Conservation (phyloP, 2,113 vertebrate species). For the Rhinoptilus africanus region DNA sequence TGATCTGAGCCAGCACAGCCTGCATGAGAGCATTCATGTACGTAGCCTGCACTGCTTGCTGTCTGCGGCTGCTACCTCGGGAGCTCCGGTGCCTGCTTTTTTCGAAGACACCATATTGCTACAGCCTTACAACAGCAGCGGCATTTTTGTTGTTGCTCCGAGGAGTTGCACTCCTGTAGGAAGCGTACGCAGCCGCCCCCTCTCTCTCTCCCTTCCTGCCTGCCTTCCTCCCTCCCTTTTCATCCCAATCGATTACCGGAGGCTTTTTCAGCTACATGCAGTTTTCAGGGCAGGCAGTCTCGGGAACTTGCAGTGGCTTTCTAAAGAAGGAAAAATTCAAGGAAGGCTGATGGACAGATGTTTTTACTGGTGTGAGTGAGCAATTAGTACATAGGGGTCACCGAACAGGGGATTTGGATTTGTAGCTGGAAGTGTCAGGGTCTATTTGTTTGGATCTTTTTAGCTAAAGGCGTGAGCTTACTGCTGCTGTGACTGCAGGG, state of each 20-base stretch:
- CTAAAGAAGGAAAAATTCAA: constrained; percentile 59
- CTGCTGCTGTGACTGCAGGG: constrained; percentile 53
- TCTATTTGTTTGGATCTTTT: constrained; percentile 53
- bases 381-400: constrained; percentile 62
- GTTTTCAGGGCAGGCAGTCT: constrained; percentile 31
- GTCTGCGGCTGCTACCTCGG: constrained; percentile 35
- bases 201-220: not conserved
- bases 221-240: constrained; percentile 18
- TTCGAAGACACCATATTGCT: constrained; percentile 59
- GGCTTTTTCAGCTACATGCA: constrained; percentile 40
- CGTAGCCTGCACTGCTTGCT: not conserved
- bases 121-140: constrained; percentile 49
- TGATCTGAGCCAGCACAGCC: constrained; percentile 63
- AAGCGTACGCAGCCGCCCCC: not conserved
- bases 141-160: constrained; percentile 16
- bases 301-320: constrained; percentile 2
- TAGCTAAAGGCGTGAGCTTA: constrained; percentile 60
- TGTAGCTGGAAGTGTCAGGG: not conserved
- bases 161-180: constrained; percentile 30
- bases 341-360: constrained; percentile 71
- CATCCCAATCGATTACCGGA: not conserved
- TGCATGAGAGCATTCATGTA: constrained; percentile 38
- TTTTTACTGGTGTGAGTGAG: constrained; percentile 64
- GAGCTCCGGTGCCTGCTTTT: constrained; percentile 17
- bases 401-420: constrained; percentile 5